Conservation (phyloP, 2,113 vertebrate genomes). For the Odontesthes bonariensis region DNA sequence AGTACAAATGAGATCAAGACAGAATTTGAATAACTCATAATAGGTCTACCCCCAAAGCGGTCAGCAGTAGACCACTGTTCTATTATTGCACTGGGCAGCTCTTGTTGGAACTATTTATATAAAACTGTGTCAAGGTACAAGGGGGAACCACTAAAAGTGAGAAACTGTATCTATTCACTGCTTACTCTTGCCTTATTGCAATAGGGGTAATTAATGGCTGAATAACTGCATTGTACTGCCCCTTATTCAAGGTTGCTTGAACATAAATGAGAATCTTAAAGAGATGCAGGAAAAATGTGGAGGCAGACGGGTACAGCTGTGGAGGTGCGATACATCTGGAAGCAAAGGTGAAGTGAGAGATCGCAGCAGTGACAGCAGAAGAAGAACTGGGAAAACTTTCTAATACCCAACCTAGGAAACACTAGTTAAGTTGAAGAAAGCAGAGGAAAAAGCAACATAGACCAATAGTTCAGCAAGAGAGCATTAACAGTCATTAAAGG, state of each 20-base stretch:
- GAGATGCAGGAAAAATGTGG: not conserved
- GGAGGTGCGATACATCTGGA: not conserved
- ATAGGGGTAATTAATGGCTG: constrained; percentile 44
- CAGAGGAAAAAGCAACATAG: too few species aligned
- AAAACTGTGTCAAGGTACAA: constrained; percentile 9
- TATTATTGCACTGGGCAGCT: not conserved
- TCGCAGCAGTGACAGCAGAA: constrained; percentile 1
- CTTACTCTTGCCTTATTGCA: constrained; percentile 1
- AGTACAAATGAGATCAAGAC: not conserved
- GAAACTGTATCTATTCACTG: not conserved
- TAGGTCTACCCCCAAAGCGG: not conserved
- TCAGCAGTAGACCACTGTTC: not conserved
- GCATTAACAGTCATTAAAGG: too few species aligned
- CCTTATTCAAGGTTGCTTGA: constrained; percentile 50
- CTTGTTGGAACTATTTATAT: not conserved
- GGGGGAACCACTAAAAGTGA: not conserved
- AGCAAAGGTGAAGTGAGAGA: constrained; percentile 12
- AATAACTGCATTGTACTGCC: constrained; percentile 47
- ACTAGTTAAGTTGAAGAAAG: not conserved
- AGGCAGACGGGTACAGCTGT: not conserved
- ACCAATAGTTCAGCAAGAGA: too few species aligned
- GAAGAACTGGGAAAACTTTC: not conserved
- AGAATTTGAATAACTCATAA: too few species aligned
- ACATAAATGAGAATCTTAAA: constrained; percentile 34
- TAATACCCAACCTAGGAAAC: not conserved